Percentiles rank a stretch among this genome's conserved stretches.
phyloP scores from a whole-genome alignment of 1,140 invertebrate species.

The Lordiphosa clarofinis region DNA sequence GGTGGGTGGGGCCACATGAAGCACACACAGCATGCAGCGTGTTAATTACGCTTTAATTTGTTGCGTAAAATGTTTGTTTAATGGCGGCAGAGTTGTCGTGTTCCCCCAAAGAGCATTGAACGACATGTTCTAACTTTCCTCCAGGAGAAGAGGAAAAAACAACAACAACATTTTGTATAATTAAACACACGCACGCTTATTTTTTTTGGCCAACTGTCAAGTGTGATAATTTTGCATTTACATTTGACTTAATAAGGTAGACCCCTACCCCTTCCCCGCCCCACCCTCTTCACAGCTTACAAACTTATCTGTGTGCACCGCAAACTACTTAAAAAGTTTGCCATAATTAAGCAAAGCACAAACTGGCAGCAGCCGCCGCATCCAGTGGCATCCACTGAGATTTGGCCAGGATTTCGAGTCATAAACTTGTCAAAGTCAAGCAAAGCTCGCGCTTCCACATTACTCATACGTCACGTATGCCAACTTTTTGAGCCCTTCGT shows the following conservation, averaged over 20 bases:
- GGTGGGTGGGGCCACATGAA: slow-evolving; percentile 19
- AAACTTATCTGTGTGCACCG: slow-evolving; percentile 56
- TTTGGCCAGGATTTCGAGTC: slow-evolving; percentile 13
- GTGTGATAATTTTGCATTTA: slow-evolving; percentile 74
- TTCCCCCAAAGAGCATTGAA: slow-evolving; percentile 16
- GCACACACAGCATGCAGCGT: slow-evolving; percentile 61
- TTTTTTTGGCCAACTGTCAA: slow-evolving; percentile 49
- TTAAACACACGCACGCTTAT: slow-evolving; percentile 62
- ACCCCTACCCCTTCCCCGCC: too few relatives aligned
- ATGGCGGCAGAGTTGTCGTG: slow-evolving; percentile 64
- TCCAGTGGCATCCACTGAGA: slow-evolving; percentile 10
- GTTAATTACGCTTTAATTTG: slow-evolving; percentile 78
- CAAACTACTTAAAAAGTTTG: slow-evolving; percentile 75
- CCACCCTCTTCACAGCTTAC: slow-evolving; percentile 35
- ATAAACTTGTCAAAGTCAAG: slow-evolving; percentile 33
- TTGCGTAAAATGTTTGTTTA: slow-evolving; percentile 77
- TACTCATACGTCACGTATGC: slow-evolving; percentile 61
- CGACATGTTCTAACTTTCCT: slow-evolving; percentile 39
- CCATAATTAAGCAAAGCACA: slow-evolving; percentile 64
- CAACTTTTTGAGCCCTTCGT: slow-evolving; percentile 20
- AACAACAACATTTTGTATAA: slow-evolving; percentile 62
- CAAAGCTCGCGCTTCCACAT: slow-evolving; percentile 22
- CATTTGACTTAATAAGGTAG: slow-evolving; percentile 68
- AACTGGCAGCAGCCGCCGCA: slow-evolving; percentile 11
- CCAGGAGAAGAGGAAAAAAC: too few relatives aligned